phyloP scores from a whole-genome alignment of 35 echinoderm and acorn worm genomes.

The Antedon bifida region DNA sequence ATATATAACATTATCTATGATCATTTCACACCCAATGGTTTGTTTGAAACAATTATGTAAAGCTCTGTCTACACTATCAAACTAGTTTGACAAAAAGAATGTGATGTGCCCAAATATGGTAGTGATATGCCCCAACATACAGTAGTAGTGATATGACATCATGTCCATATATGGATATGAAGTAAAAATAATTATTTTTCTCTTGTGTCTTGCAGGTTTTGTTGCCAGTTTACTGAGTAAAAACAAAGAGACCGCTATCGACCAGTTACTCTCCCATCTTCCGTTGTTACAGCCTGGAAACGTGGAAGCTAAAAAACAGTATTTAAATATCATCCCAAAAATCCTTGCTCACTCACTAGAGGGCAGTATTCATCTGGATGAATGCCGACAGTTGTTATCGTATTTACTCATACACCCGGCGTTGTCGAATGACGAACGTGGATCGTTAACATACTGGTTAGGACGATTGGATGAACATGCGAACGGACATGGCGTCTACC shows the following conservation, averaged over 20 bases:
- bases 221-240: conserved; percentile 62
- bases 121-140: no score
- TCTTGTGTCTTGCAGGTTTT: conserved; percentile 45
- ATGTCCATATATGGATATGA: no score
- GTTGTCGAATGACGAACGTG: conserved; percentile 70
- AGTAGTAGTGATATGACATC: no score
- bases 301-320: conserved; percentile 63
- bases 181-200: no score
- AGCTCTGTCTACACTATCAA: no score
- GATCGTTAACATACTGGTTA: conserved; percentile 62
- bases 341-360: conserved; percentile 57
- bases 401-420: conserved; percentile 92
- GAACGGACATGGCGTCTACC: conserved; percentile 3
- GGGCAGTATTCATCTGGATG: conserved; percentile 59
- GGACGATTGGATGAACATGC: conserved; percentile 56
- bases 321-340: conserved; percentile 88
- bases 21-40: no score
- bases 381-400: conserved; percentile 75
- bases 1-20: no score
- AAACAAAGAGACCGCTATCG: conserved; percentile 59
- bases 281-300: conserved; percentile 76
- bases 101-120: no score
- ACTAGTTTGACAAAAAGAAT: no score
- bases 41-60: no score
- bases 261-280: conserved; percentile 71